Evolutionary conservation across 2,888 invertebrate species (phyloP).

Genomic region (Aproaerema taeniolella): DNA sequence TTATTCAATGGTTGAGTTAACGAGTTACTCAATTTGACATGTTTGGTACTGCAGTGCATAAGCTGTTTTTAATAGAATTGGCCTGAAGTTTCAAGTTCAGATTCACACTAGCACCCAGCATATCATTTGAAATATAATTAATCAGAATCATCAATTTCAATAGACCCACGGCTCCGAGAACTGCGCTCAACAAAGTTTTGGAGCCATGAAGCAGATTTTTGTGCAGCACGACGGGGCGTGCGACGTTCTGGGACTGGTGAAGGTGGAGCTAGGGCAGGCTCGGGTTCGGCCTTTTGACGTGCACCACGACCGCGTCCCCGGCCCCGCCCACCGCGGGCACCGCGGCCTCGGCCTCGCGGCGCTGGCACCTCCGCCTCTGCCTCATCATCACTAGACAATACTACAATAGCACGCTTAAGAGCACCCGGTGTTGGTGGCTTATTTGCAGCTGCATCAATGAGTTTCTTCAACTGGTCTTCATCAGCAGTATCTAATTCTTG

Average conservation of each 20-base stretch:
- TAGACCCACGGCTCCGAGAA: constrained; percentile 40
- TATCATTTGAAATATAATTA: too few species aligned
- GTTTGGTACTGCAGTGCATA: too few species aligned
- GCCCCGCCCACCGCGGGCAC: constrained; percentile 32
- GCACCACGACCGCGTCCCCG: constrained; percentile 21
- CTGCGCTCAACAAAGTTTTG: constrained; percentile 34
- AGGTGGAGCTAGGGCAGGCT: constrained; percentile 21
- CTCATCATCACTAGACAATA: constrained; percentile 56
- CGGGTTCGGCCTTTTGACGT: constrained; percentile 48
- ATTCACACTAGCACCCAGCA: too few species aligned
- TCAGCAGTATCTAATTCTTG: constrained; percentile 54
- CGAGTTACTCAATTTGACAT: too few species aligned
- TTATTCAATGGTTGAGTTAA: too few species aligned
- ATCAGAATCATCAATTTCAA: constrained; percentile 59
- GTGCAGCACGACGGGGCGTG: constrained; percentile 60
- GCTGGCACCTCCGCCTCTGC: constrained; percentile 16
- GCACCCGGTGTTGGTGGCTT: constrained; percentile 31
- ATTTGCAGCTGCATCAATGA: constrained; percentile 39
- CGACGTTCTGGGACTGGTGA: constrained; percentile 42
- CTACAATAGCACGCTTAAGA: constrained; percentile 38
- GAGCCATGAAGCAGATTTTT: constrained; percentile 49
- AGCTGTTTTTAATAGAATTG: too few species aligned
- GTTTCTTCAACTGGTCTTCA: constrained; percentile 37
- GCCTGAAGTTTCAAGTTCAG: too few species aligned
- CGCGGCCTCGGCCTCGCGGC: constrained; percentile 25